A percentile compares a stretch with the other conserved stretches of the same genome.
These are phyloP conservation scores for Drosophila nr. medialis DNA, from an alignment of 2,888 invertebrate species.

Conservation along the genomic window DNA sequence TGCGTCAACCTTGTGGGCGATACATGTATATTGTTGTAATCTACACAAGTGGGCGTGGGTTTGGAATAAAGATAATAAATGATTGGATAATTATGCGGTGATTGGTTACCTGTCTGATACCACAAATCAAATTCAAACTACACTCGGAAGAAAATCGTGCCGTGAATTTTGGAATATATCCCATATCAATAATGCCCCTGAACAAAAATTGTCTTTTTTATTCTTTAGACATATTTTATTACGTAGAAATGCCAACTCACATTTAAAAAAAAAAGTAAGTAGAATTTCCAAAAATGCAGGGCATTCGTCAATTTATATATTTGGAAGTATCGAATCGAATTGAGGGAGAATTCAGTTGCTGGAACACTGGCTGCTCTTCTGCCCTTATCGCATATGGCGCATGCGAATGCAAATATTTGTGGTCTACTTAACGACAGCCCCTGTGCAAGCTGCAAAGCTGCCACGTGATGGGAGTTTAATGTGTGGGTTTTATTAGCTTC, in stretches of 20 bases:
- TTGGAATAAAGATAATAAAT: slow-evolving; percentile 46
- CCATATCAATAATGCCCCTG: no score
- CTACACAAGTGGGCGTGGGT: slow-evolving; percentile 2
- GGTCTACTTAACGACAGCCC: slow-evolving; percentile 37
- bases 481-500: slow-evolving; percentile 49
- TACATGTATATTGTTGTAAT: slow-evolving; percentile 7
- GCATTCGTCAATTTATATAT: neutral
- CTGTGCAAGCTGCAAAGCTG: slow-evolving; percentile 26
- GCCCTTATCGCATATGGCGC: slow-evolving; percentile 41
- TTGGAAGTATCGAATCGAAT: neutral
- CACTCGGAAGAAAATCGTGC: neutral
- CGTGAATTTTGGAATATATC: no score
- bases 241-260: neutral
- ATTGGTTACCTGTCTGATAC: slow-evolving; percentile 16
- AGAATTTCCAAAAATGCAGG: no score
- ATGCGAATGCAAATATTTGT: slow-evolving; percentile 68
- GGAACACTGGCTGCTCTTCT: slow-evolving; percentile 14
- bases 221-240: neutral
- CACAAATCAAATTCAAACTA: neutral
- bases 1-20: slow-evolving; percentile 36
- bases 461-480: slow-evolving; percentile 12
- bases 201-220: neutral
- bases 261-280: no score
- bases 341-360: neutral
- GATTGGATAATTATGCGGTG: slow-evolving; percentile 36